Evolutionary conservation across 2,888 invertebrate genomes (phyloP), one percentile per base, ranked within the genome.

Genomic region (Micoletzkya japonica): DNA sequence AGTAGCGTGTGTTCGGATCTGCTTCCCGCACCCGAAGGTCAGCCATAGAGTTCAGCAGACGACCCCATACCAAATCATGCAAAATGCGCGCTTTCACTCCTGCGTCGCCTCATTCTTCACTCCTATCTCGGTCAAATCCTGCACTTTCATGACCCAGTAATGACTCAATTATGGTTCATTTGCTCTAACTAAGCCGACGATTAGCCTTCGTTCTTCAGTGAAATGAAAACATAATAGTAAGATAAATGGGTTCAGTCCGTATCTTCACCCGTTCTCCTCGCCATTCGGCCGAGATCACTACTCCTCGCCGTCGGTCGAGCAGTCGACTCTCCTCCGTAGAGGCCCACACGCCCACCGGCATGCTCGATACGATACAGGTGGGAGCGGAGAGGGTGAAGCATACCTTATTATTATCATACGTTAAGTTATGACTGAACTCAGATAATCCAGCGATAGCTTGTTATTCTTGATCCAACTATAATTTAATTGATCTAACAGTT

Each of bases 1-100:
- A 72, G 73, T 7, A 80, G 80, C 20, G 79, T 80, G 17, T 76
- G 76, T 24, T 76, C 76, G 10, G 81, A 81, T 54, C 69, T 80
- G 28, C 73, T 78, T 24, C 77, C 77, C 10, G 75, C 81, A 20
- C 77, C 76, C 56, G 75, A 79, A 64, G 79, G 73, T 73, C 49
- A 20, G 36, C 4, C n/a, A 1, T 72, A 56, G 26, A 39, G 34
- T 70, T 30, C 44, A 10, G 44, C 44, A 44, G 20, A 44, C 20
- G 10, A 14, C 10, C 20, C 44, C 10, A 44, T 44, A 20, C 44
- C 44, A 20, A n/a, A n/a, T n/a, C n/a, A n/a, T n/a, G n/a, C n/a
- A n/a, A n/a, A n/a, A n/a, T n/a, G n/a, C n/a, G n/a, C n/a, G n/a
- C n/a, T n/a, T n/a, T n/a, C n/a, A n/a, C n/a, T n/a, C n/a, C n/a